Base-by-base conservation (phyloP, 30 jellyfish, hydroid and myxozoan genomes). In the Catostylus mosaicus region DNA sequence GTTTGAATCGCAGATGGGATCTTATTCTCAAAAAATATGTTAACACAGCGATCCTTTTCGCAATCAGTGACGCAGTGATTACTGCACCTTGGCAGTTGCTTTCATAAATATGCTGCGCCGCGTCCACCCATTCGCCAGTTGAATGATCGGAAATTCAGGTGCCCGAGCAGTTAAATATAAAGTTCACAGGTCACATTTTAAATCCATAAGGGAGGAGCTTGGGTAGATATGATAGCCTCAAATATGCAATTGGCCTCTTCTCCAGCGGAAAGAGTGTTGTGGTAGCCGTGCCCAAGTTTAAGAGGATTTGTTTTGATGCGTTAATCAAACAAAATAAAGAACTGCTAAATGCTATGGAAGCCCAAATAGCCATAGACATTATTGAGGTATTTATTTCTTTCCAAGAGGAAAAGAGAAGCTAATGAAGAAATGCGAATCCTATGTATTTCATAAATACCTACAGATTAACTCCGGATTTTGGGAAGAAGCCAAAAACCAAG, bases 191-290 rank as follows among this genome's bases (percentile, higher is more conserved):
- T 67, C 90, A 57, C 48, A 54, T 67, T 66, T 31, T 80, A 80
- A 54, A 63, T 59, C 84, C 76, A 48, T 37, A 57, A 63, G 77
- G 90, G 90, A 45, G 90, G 90, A 51, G 90, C 90, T 57, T 66
- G 63, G 77, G 62, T 16, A 48, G 90, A 80, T 66, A 40, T 32
- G 43, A 52, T 80, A 27, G 84, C 90, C 90, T 80, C 90, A 80
- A 80, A 57, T 63, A 80, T 80, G 77, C 65, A 56, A 56, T 77
- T 80, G 67, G 73, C 77, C 77, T 67, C 79, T 50, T 66, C 69
- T 80, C 60, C 82, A 67, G 20, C 30, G 73, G 10, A 45, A 38
- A 10, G 57, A 73, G n/a, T 9, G 70, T 60, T 37, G 69, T 36
- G 69, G 73, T 59, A 51, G 85, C 32, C 85, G 32, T 50, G 61